Conservation (phyloP, 1,140 invertebrate species). For the Diorhabda elongata region DNA sequence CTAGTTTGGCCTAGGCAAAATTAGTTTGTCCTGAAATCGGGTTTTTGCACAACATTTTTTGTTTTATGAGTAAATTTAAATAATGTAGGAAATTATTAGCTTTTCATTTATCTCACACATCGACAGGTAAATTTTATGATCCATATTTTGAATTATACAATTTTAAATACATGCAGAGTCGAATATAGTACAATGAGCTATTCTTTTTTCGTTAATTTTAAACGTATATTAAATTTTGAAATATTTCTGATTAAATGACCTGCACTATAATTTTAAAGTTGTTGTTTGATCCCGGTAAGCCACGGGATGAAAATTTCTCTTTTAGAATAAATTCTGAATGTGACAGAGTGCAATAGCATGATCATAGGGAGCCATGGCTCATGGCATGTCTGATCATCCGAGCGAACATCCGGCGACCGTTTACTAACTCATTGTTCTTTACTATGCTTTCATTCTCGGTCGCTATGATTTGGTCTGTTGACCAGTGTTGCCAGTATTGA, state of each 20-base stretch:
- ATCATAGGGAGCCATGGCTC: constrained; percentile 1
- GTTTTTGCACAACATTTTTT: no score
- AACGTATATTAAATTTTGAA: not conserved
- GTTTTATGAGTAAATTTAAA: no score
- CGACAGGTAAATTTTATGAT: no score
- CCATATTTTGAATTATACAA: no score
- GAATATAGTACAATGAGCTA: not conserved
- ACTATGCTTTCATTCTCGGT: not conserved
- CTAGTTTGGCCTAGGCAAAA: no score
- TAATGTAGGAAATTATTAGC: no score
- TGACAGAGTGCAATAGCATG: not conserved
- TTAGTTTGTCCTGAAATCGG: no score
- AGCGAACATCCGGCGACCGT: constrained; percentile 9
- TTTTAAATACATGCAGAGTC: no score
- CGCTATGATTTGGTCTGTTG: no score
- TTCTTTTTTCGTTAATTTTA: constrained; percentile 19
- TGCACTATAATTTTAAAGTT: constrained; percentile 1
- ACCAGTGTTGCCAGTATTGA: no score
- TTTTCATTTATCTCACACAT: no score
- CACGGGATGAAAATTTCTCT: not conserved
- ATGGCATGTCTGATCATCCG: constrained; percentile 10
- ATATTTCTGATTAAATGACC: not conserved
- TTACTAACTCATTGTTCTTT: constrained; percentile 1
- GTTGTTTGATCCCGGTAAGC: not conserved
- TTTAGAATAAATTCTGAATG: not conserved